Base-by-base conservation (phyloP, 92 coral and sea anemone genomes). In the Porites cylindrica region DNA sequence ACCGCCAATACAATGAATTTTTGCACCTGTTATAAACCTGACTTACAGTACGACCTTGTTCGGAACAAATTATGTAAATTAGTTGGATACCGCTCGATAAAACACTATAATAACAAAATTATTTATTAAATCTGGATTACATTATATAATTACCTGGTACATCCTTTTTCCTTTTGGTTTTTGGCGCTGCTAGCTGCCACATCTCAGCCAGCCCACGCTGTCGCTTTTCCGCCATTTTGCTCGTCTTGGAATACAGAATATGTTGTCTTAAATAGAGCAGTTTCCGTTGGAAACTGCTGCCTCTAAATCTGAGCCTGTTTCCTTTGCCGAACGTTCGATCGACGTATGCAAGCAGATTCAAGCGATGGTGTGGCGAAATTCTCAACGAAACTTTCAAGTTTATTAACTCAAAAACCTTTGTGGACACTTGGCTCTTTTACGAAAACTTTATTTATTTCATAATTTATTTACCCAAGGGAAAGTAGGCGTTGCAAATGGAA, bases 331-430 rank as follows among this genome's bases (percentile, higher is more conserved):
- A 77, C 54, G 69, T 85, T 85, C 24, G 20, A 18, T 76, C 13
- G 77, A 76, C 82, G 68, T 23, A 69, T 65, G 17, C 76, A 74
- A 86, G 79, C 72, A 72, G 84, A 62, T 21, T 86, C 79, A 81
- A 86, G 79, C 32, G 66, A 74, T 52, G 86, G 81, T 81, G 51
- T 54, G 69, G 87, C 91, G 60, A 83, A 88, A 62, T 88, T 82
- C 77, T 72, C 84, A 61, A 70, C 54, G 52, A 67, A 83, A 72
- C 10, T 75, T 75, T 82, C 91, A 80, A 73, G 82, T 80, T 73
- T 81, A 43, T 74, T 87, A 70, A 24, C 91, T 87, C 79, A 80
- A 65, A 72, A 64, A 72, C 67, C 54, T 80, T 51, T 66, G 66
- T 80, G 75, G 64, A 54, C 75, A 80, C 75, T 54, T 75, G 8